Percentiles rank a stretch among this genome's conserved stretches.
phyloP scores from a whole-genome alignment of 2,113 vertebrate genomes.

The Semicossyphus pulcher region DNA sequence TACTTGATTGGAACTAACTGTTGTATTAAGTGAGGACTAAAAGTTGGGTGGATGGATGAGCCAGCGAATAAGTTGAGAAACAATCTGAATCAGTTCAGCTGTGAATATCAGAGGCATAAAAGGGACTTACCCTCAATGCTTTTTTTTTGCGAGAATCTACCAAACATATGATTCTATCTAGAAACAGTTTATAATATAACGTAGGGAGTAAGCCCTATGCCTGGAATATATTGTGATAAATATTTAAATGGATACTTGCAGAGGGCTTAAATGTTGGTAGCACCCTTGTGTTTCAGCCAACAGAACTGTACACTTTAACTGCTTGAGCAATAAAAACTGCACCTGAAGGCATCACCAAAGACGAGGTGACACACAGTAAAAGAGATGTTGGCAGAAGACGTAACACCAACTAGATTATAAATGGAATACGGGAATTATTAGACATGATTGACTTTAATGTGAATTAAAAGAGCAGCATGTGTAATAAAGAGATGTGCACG shows the following conservation, averaged over 20 bases:
- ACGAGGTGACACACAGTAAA: neutral
- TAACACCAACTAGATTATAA: slow-evolving; percentile 6
- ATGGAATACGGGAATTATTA: slow-evolving; percentile 3
- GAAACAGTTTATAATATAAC: too few species aligned
- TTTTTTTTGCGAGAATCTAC: too few species aligned
- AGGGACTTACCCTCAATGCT: slow-evolving; percentile 7
- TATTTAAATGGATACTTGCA: too few species aligned
- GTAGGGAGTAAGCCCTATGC: too few species aligned
- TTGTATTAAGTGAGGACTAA: slow-evolving; percentile 21
- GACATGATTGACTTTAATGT: neutral
- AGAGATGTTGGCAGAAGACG: too few species aligned
- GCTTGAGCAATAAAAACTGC: neutral
- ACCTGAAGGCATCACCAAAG: neutral
- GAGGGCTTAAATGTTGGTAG: neutral
- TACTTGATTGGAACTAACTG: too few species aligned
- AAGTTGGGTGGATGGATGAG: slow-evolving; percentile 18
- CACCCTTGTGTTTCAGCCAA: slow-evolving; percentile 3
- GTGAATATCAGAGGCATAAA: slow-evolving; percentile 17
- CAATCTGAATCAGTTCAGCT: slow-evolving; percentile 21
- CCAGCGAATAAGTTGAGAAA: neutral
- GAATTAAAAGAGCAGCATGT: slow-evolving; percentile 5
- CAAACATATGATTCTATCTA: too few species aligned
- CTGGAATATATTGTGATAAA: too few species aligned
- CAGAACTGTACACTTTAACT: neutral
- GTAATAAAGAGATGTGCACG: slow-evolving; percentile 11